These are phyloP conservation scores for Belonocnema kinseyi DNA, from an alignment of 1,140 invertebrate genomes.

Conservation along the genomic window DNA sequence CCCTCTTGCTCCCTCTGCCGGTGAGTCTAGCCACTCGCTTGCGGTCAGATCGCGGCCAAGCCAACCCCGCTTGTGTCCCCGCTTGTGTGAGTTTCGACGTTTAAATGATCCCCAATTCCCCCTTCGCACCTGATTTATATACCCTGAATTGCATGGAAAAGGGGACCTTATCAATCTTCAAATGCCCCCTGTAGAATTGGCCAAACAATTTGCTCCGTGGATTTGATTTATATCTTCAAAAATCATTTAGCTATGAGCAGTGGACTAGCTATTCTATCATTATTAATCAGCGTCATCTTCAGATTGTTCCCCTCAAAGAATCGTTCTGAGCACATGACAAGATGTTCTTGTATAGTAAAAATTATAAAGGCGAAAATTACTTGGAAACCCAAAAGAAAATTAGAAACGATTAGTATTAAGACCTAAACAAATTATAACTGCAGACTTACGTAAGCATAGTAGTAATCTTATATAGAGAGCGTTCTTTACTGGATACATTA, in stretches of 20 bases:
- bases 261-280: not conserved
- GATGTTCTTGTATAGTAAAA: too few relatives aligned
- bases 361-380: too few relatives aligned
- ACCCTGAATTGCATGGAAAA: slow-evolving; percentile 10
- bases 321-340: too few relatives aligned
- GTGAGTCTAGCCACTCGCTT: slow-evolving; percentile 18
- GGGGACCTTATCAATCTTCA: slow-evolving; percentile 20
- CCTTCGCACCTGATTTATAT: not conserved
- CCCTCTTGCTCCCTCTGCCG: slow-evolving; percentile 37
- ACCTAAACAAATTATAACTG: too few relatives aligned
- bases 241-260: not conserved
- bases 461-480: too few relatives aligned
- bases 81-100: slow-evolving; percentile 20
- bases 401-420: too few relatives aligned
- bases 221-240: slow-evolving; percentile 3
- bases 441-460: too few relatives aligned
- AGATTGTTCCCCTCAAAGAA: too few relatives aligned
- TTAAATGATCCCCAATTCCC: not conserved
- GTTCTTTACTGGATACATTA: not conserved
- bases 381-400: too few relatives aligned
- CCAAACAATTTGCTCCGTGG: not conserved
- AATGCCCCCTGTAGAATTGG: not conserved
- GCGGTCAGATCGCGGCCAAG: slow-evolving; percentile 33
- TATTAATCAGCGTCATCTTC: too few relatives aligned
- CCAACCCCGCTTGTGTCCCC: slow-evolving; percentile 12